Conservation (phyloP, 2,113 vertebrate species). For the Gulo gulo region DNA sequence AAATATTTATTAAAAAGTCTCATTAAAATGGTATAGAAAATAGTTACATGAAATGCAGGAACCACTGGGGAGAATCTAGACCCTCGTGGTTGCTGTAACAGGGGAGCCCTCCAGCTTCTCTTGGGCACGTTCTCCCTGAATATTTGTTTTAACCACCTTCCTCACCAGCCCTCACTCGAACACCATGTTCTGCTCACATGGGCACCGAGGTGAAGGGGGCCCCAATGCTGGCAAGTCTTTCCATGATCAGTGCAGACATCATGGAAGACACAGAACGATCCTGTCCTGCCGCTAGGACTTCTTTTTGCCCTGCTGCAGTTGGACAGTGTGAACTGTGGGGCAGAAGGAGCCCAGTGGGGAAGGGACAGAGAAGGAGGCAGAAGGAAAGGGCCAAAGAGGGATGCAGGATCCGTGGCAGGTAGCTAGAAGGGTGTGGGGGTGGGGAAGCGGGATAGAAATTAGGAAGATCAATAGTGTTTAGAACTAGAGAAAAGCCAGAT, state of each 20-base stretch:
- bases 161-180: background rate
- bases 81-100: background rate
- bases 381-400: background rate
- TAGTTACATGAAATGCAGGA: background rate
- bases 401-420: background rate
- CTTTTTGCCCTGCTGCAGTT: background rate
- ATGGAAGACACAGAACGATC: background rate
- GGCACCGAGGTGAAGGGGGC: background rate
- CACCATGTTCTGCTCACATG: background rate
- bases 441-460: background rate
- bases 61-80: background rate
- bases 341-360: background rate
- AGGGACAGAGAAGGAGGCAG: background rate
- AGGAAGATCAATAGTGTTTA: background rate
- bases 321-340: background rate
- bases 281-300: background rate
- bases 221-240: background rate
- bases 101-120: background rate
- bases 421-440: background rate
- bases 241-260: background rate
- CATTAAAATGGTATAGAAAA: background rate
- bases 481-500: background rate
- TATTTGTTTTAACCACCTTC: background rate
- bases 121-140: background rate
- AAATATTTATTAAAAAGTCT: background rate